phyloP scores from a whole-genome alignment of 2,888 invertebrate species.

The Dascillus cervinus region DNA sequence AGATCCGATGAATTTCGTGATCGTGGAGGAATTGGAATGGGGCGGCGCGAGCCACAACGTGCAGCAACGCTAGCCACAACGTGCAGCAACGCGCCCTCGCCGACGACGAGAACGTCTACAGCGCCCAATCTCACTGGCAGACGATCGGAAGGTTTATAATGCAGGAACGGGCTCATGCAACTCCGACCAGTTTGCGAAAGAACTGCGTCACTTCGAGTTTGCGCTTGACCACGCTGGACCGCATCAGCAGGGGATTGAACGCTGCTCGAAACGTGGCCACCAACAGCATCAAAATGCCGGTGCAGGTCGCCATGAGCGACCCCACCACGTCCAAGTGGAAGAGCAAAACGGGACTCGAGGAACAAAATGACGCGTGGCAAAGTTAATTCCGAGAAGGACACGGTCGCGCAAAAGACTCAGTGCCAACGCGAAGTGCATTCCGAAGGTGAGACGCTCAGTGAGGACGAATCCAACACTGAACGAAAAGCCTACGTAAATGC shows the following conservation, averaged over 20 bases:
- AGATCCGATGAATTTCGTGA: constrained; percentile 74
- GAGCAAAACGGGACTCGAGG: constrained; percentile 34
- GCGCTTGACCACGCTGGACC: constrained; percentile 49
- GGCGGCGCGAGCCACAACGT: constrained; percentile 60
- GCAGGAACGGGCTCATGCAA: constrained; percentile 59
- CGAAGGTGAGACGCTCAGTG: constrained; percentile 62
- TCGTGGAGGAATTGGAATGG: constrained; percentile 84
- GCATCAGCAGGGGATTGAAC: constrained; percentile 62
- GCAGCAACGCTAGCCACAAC: constrained; percentile 54
- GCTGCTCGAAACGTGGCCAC: constrained; percentile 58
- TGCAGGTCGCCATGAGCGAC: constrained; percentile 53
- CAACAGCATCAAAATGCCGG: constrained; percentile 50
- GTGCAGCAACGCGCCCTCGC: constrained; percentile 56
- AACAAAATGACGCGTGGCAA: constrained; percentile 49
- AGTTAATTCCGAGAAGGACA: constrained; percentile 53
- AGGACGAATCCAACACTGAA: too few relatives aligned
- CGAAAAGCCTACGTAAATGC: too few relatives aligned
- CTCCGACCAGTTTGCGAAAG: constrained; percentile 52
- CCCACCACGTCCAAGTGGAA: constrained; percentile 48
- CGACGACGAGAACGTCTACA: constrained; percentile 85
- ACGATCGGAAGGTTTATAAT: constrained; percentile 75
- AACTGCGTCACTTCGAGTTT: constrained; percentile 47
- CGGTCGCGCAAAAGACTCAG: constrained; percentile 42
- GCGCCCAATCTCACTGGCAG: constrained; percentile 85
- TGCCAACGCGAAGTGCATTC: constrained; percentile 60